Base-by-base conservation (phyloP, 53 echinoderm and acorn worm species). In the Antedon mediterranea region DNA sequence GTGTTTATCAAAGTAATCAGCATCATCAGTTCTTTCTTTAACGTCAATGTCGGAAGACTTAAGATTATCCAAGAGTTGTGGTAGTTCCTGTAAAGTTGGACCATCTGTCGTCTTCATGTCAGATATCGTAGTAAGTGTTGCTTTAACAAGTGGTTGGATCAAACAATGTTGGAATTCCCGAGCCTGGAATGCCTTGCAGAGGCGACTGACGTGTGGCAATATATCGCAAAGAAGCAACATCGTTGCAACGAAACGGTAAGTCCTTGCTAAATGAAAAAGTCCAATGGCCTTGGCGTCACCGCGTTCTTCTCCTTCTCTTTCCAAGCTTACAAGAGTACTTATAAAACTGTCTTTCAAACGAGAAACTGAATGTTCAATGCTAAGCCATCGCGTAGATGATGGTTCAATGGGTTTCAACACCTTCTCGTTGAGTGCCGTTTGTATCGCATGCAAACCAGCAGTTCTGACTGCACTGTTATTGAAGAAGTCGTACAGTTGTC, bases 351-450 rank as follows among this genome's bases (percentile, higher is more conserved):
- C 84, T n/a, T n/a, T n/a, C n/a, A n/a, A n/a, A n/a, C n/a, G n/a
- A n/a, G n/a, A n/a, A n/a, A n/a, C n/a, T n/a, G 77, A 75, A 71
- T 43, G 77, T 42, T 81, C 86, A 34, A 81, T 81, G 71, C 81
- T 82, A 72, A 85, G 73, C 86, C 85, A 85, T 72, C 81, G 80
- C 75, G 85, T 85, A 76, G 81, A 81, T 41, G 81, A 85, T n/a
- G n/a, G n/a, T n/a, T n/a, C n/a, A n/a, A n/a, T n/a, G n/a, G n/a
- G n/a, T n/a, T n/a, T n/a, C n/a, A 43, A 28, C 75, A 43, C 75
- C 73, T 76, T 82, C 57, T 75, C 73, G 42, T 41, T 43, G 29
- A 73, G 44, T 14, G 75, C 75, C 0, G 75, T 73, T 73, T 82
- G 82, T 30, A 82, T 70, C 4, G 71, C 76, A 34, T 43, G 82